Evolutionary conservation across 2,113 vertebrate species (phyloP), one percentile per base, ranked within the genome.

Genomic region (Istiophorus platypterus): DNA sequence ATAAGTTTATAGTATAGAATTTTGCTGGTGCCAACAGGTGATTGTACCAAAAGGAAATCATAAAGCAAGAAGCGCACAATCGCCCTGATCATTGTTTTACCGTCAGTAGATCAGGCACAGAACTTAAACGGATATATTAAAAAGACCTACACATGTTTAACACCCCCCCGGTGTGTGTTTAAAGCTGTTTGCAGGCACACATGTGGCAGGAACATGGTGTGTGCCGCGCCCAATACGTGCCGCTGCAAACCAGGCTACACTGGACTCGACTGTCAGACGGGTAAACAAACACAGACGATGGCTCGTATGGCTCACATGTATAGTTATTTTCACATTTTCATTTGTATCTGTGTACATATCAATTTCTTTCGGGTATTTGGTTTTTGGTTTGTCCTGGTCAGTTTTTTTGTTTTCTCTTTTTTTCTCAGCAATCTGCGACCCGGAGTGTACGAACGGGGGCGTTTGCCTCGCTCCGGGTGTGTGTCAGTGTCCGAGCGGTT

Each of bases 131-230:
- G 42, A 45, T 45, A 3, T 34, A 34, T 34, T 34, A 34, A 34
- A 4, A 34, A 34, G 31, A 39, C 37, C 2, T 45, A 15, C 13
- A 3, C 42, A 45, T 2, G n/a, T 74, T 64, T 29, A 72, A 68
- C 26, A 29, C 45, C 24, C 49, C 24, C 7, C 64, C 29, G 67
- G 47, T 47, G n/a, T 83, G 78, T 85, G 26, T 82, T 47, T 78
- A 18, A 65, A 95, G 94, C 92, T 69, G 87, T 95, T 41, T 95
- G 95, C 92, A 93, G 91, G 24, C 90, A 90, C 11, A 37, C 78
- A 0, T 95, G 94, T 31, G 94, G 93, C 1, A 87, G 72, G 75
- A 95, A 95, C 88, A 95, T 95, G 94, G 91, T 87, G 85, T 95
- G 94, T 27, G 93, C 90, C 0, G 92, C 91, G 0, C 95, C 95